Conservation (phyloP, 2,113 vertebrate species). For the Capreolus pygargus region DNA sequence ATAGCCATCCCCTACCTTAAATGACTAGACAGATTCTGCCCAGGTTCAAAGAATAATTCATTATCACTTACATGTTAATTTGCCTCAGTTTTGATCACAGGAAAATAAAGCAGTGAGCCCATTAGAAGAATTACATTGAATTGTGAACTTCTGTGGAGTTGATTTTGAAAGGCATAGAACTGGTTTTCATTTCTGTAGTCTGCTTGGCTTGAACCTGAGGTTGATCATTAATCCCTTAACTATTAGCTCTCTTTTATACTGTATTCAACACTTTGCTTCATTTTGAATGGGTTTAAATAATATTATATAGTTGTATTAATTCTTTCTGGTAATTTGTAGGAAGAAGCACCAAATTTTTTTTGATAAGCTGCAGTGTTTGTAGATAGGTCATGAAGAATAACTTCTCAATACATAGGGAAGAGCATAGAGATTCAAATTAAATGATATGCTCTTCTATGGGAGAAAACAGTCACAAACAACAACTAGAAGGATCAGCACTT, state of each 20-base stretch:
- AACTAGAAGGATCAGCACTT: slow-evolving; percentile 72
- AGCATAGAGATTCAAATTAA: neutral
- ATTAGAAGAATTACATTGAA: neutral
- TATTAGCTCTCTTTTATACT: neutral
- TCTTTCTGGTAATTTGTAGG: slow-evolving; percentile 14
- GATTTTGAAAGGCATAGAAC: slow-evolving; percentile 7
- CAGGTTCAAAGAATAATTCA: slow-evolving; percentile 8
- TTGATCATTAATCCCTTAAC: neutral
- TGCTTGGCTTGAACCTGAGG: neutral
- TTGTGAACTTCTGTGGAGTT: neutral
- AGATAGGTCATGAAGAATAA: neutral
- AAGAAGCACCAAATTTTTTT: neutral
- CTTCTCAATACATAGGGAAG: slow-evolving; percentile 26
- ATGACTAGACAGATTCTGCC: neutral
- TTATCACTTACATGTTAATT: neutral
- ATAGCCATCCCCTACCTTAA: neutral
- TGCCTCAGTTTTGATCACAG: neutral
- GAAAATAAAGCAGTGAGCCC: neutral
- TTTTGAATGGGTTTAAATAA: slow-evolving; percentile 10
- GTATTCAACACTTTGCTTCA: neutral
- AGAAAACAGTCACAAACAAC: slow-evolving; percentile 56
- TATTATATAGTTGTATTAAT: neutral
- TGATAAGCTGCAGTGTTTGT: neutral
- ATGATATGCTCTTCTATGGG: neutral
- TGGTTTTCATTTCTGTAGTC: slow-evolving; percentile 24